Conservation (phyloP, 1,140 invertebrate species). For the Cataglyphis hispanica region DNA sequence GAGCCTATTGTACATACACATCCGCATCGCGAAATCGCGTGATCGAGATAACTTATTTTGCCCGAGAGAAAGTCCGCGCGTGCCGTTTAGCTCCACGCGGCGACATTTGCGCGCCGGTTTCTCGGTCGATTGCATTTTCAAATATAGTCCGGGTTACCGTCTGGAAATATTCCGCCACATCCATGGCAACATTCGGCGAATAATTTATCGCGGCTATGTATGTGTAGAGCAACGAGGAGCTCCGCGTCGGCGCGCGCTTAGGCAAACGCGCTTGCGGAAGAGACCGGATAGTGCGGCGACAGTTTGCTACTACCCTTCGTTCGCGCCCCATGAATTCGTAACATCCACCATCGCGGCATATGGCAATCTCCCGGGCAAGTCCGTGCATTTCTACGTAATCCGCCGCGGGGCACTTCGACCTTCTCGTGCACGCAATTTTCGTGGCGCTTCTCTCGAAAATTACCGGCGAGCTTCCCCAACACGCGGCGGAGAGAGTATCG, state of each 20-base stretch:
- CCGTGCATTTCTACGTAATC: conserved; percentile 59
- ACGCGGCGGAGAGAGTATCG: not conserved
- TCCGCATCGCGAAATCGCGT: conserved; percentile 51
- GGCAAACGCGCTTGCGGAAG: conserved; percentile 13
- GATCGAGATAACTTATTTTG: conserved; percentile 54
- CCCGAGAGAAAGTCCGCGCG: not conserved
- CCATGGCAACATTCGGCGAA: conserved; percentile 48
- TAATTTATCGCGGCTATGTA: conserved; percentile 30
- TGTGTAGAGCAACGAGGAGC: conserved; percentile 43
- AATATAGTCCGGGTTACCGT: conserved; percentile 3
- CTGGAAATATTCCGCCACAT: conserved; percentile 32
- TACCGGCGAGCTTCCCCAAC: conserved; percentile 16
- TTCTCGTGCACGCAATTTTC: conserved; percentile 13
- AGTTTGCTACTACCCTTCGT: conserved; percentile 47
- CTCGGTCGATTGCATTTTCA: conserved; percentile 57
- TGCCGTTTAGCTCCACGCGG: not conserved
- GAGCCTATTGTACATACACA: not conserved
- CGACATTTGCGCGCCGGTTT: conserved; percentile 31
- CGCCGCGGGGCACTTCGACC: not conserved
- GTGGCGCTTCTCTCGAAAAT: conserved; percentile 51
- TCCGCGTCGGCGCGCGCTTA: conserved; percentile 23
- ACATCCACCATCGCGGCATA: conserved; percentile 42
- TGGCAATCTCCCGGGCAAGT: not conserved
- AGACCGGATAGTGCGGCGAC: conserved; percentile 24
- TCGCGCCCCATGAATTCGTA: conserved; percentile 67